These are phyloP conservation scores for Ostrea denselamellosa DNA, from an alignment of 1,140 invertebrate genomes.

Conservation along the genomic window DNA sequence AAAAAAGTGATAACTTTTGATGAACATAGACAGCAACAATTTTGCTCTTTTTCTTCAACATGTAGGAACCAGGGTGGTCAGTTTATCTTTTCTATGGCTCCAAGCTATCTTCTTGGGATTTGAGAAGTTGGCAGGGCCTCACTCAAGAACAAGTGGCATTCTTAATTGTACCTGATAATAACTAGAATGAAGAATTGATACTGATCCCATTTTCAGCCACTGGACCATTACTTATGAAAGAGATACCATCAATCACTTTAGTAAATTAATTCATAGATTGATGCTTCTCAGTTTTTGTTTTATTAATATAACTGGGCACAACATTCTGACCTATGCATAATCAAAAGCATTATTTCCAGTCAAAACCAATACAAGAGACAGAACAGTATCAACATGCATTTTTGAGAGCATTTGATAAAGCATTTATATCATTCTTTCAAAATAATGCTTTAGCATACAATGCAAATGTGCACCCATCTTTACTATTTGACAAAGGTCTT, in stretches of 20 bases:
- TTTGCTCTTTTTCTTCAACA: neutral
- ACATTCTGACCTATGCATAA: neutral
- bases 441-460: too few relatives aligned
- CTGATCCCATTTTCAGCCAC: neutral
- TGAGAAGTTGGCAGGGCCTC: conserved; percentile 20
- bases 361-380: too few relatives aligned
- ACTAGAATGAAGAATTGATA: neutral
- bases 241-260: neutral
- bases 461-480: too few relatives aligned
- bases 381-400: too few relatives aligned
- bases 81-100: conserved; percentile 37
- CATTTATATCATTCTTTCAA: too few relatives aligned
- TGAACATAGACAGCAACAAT: neutral
- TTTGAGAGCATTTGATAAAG: too few relatives aligned
- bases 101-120: conserved; percentile 14
- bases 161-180: conserved; percentile 27
- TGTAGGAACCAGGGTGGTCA: conserved; percentile 1
- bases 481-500: too few relatives aligned
- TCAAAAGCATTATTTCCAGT: too few relatives aligned
- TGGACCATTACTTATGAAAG: neutral
- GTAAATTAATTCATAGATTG: neutral
- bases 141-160: conserved; percentile 29
- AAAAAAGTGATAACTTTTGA: conserved; percentile 31
- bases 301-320: neutral
- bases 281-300: neutral